Evolutionary conservation across 2,888 invertebrate species (phyloP).

Genomic region (Agonopterix arenella): DNA sequence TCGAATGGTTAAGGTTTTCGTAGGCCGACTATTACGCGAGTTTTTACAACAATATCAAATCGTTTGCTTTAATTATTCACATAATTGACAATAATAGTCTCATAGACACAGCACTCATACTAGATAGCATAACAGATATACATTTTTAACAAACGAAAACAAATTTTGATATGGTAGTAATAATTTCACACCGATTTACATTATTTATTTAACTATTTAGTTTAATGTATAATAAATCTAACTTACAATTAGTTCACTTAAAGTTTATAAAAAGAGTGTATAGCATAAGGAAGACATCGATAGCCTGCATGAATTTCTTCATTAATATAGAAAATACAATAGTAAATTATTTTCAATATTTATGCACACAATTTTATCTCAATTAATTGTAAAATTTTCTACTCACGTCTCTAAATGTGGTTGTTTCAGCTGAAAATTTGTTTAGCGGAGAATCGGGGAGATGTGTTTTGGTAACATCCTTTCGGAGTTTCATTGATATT

Average conservation of each 20-base stretch:
- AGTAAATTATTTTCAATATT: conserved; percentile 18
- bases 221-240: conserved; percentile 27
- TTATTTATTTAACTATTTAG: conserved; percentile 1
- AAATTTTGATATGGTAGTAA: neutral
- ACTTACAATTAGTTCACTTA: conserved; percentile 57
- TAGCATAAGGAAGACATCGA: conserved; percentile 76
- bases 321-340: conserved; percentile 52
- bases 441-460: too few species aligned
- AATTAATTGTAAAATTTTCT: neutral
- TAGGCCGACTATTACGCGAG: too few species aligned
- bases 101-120: neutral
- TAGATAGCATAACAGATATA: neutral
- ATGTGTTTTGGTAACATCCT: too few species aligned
- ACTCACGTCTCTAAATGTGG: neutral
- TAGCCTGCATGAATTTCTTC: conserved; percentile 73
- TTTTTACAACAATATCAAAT: too few species aligned
- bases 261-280: conserved; percentile 67
- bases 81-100: conserved; percentile 3
- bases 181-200: conserved; percentile 13
- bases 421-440: too few species aligned
- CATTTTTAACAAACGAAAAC: neutral
- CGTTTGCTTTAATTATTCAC: neutral
- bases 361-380: conserved; percentile 5
- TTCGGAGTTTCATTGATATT: too few species aligned
- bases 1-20: too few species aligned